Evolutionary conservation across 1,140 invertebrate genomes (phyloP).

Genomic region (Mactra quadrangularis): DNA sequence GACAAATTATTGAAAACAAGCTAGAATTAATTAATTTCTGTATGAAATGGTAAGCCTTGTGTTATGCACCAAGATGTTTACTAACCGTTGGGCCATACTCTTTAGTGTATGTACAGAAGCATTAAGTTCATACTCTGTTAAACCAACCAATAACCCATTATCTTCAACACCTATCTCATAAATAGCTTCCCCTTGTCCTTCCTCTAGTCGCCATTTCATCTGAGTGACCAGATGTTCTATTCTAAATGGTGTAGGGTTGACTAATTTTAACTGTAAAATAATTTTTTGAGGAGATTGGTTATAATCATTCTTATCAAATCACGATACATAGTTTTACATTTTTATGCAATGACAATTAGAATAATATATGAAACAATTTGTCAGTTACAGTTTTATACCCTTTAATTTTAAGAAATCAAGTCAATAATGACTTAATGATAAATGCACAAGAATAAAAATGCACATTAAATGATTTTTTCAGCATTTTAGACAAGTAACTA

Average conservation of each 20-base stretch:
- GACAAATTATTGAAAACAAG: too few species aligned
- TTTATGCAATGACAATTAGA: too few species aligned
- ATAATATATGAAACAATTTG: neutral
- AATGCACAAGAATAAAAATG: too few species aligned
- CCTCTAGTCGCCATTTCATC: conserved; percentile 85
- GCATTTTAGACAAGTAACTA: too few species aligned
- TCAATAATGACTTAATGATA: too few species aligned
- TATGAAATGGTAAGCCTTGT: too few species aligned
- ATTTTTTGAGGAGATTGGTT: neutral
- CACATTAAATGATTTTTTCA: too few species aligned
- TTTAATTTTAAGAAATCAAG: too few species aligned
- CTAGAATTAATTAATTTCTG: too few species aligned
- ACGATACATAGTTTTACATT: neutral
- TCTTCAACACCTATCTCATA: conserved; percentile 99
- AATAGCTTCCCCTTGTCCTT: conserved; percentile 93
- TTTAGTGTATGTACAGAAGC: conserved; percentile 92
- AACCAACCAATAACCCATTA: conserved; percentile 93
- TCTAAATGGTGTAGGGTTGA: conserved; percentile 82
- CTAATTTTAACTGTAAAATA: conserved; percentile 81
- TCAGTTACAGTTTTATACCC: too few species aligned
- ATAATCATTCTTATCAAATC: neutral
- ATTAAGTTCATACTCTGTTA: conserved; percentile 91
- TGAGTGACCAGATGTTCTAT: conserved; percentile 85
- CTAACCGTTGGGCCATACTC: conserved; percentile 88
- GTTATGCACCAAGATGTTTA: too few species aligned